Conservation (phyloP, 2,888 invertebrate genomes). For the Sepioteuthis lessoniana region DNA sequence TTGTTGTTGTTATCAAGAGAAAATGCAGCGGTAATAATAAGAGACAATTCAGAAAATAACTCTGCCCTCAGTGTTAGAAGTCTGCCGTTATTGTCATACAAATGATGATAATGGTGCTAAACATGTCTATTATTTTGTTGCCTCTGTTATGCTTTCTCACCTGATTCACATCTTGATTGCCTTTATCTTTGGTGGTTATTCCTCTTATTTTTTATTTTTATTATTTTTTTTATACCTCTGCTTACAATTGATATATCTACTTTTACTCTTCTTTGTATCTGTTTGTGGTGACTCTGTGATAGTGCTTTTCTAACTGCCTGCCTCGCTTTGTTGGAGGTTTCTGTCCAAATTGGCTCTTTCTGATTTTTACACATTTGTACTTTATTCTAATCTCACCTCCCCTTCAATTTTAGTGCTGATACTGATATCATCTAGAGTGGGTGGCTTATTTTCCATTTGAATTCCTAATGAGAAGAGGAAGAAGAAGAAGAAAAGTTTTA, state of each 20-base stretch:
- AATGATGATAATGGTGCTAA: neutral
- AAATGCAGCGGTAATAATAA: neutral
- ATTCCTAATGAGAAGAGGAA: no score
- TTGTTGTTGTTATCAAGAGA: neutral
- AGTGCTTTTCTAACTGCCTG: no score
- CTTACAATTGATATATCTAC: neutral
- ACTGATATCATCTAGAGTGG: no score
- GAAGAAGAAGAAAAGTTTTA: no score
- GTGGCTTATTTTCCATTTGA: no score
- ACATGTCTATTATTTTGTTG: neutral
- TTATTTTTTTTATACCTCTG: neutral
- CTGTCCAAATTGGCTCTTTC: no score
- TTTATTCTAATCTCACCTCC: no score
- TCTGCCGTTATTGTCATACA: constrained; percentile 8
- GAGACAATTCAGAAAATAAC: neutral
- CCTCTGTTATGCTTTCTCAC: neutral
- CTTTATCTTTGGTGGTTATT: neutral
- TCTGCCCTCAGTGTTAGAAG: constrained; percentile 9
- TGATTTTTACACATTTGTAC: no score
- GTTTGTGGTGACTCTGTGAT: no score
- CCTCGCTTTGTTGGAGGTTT: no score
- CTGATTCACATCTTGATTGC: constrained; percentile 2
- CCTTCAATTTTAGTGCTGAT: no score
- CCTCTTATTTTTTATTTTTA: neutral
- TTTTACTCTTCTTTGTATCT: no score